Evolutionary conservation across 1,140 invertebrate species (phyloP).

Genomic region (Drosophila sechellia): DNA sequence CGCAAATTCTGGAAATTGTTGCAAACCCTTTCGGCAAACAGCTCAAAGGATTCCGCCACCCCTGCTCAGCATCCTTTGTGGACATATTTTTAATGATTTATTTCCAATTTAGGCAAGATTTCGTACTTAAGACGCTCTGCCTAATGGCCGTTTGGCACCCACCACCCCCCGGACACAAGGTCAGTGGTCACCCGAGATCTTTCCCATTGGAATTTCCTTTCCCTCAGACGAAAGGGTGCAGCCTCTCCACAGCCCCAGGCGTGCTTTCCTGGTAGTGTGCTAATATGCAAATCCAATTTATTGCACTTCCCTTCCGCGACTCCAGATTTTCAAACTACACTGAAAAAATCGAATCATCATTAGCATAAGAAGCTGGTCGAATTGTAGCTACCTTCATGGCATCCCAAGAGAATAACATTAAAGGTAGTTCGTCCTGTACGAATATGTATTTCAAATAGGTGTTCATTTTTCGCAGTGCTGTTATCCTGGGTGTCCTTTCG

Average conservation of each 20-base stretch:
- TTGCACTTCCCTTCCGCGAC: constrained; percentile 55
- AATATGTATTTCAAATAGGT: not conserved
- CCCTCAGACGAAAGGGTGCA: constrained; percentile 35
- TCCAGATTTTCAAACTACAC: not conserved
- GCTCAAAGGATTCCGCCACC: constrained; percentile 22
- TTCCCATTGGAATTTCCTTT: constrained; percentile 32
- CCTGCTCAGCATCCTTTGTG: not conserved
- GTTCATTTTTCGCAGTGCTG: not conserved
- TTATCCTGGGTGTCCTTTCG: constrained; percentile 10
- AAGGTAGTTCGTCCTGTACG: not conserved
- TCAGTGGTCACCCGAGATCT: constrained; percentile 36
- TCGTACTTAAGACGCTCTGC: constrained; percentile 67
- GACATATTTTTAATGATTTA: constrained; percentile 82
- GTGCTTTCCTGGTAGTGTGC: constrained; percentile 52
- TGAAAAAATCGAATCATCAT: not conserved
- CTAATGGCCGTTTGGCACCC: constrained; percentile 50
- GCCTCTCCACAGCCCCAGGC: not conserved
- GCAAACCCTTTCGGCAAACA: constrained; percentile 61
- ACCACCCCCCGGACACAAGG: constrained; percentile 24
- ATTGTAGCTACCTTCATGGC: not conserved
- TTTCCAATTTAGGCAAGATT: constrained; percentile 81
- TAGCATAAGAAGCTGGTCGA: too few relatives aligned
- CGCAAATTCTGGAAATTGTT: constrained; percentile 65
- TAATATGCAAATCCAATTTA: constrained; percentile 84
- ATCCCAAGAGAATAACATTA: not conserved